Evolutionary conservation across 2,113 vertebrate genomes (phyloP).

Genomic region (Colaptes auratus): DNA sequence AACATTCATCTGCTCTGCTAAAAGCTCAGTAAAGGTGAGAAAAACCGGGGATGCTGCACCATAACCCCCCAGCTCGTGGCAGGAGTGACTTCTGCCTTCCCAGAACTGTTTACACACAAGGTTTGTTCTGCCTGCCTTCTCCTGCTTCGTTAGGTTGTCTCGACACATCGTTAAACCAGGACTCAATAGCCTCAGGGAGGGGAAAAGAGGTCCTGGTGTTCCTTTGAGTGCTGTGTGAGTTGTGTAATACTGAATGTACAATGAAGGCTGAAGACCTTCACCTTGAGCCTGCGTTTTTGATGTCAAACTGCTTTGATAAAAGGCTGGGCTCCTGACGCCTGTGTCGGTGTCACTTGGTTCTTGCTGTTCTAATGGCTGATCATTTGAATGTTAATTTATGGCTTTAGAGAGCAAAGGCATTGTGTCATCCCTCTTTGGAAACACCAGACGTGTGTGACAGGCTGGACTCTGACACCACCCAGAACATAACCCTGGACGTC

Average conservation of each 20-base stretch:
- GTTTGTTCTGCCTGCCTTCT: background rate
- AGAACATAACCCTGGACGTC: background rate
- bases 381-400: background rate
- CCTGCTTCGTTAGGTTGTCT: background rate
- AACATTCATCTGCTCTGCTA: background rate
- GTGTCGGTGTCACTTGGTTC: background rate
- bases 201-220: background rate
- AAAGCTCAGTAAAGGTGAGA: background rate
- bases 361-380: background rate
- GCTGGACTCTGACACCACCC: fast-evolving
- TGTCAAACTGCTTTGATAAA: background rate
- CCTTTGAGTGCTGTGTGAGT: background rate
- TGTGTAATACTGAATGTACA: background rate
- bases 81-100: background rate
- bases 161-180: background rate
- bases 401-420: background rate
- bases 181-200: background rate
- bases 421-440: background rate
- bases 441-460: fast-evolving
- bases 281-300: background rate
- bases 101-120: fast-evolving
- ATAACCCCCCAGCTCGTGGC: background rate
- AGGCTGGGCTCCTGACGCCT: background rate
- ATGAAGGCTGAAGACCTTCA: background rate
- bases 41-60: background rate